Base-by-base conservation (phyloP, 2,888 invertebrate genomes). In the Latrodectus elegans region DNA sequence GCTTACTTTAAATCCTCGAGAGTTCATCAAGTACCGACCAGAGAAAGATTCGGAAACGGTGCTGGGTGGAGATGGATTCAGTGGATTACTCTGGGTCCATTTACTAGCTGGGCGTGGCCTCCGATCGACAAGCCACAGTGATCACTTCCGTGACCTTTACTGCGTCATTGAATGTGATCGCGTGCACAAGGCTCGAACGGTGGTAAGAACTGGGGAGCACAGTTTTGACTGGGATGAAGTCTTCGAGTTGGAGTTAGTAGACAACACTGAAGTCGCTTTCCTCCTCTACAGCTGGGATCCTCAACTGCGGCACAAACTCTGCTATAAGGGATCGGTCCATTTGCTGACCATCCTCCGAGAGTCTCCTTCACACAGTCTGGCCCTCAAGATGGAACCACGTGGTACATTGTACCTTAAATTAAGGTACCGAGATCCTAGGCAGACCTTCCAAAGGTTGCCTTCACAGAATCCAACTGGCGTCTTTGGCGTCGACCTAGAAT, bases 141-240 rank as follows among this genome's bases (percentile, higher is more conserved):
- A 89, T 51, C 89, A 89, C 67, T 88, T 88, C 75, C 94, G 98
- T 89, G 99, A 99, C 93, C 94, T 99, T 85, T 99, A 99, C 93
- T 99, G 99, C 92, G 99, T 99, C 60, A 94, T 99, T 89, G 99
- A 99, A 93, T 97, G 99, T 92, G 99, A 99, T 93, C 94, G 98
- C 86, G 96, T 98, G 76, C 98, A 99, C 93, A 98, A 98, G 93
- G 99, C 98, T 60, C 94, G 99, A 85, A 99, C 98, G 60, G 98
- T 98, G 91, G 98, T 99, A 52, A 95, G 98, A 84, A 98, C 97
- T 1, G 98, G 98, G 4, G 98, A 98, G 92, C 89, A 89, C 80
- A 97, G 97, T 92, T 99, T 99, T 92, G 98, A 99, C 92, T 99
- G 99, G 99, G 98, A 99, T 92, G 99, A 99, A 92, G 97, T 97